These are phyloP conservation scores for Salpingus planirostris DNA, from an alignment of 2,888 invertebrate species.

Conservation along the genomic window DNA sequence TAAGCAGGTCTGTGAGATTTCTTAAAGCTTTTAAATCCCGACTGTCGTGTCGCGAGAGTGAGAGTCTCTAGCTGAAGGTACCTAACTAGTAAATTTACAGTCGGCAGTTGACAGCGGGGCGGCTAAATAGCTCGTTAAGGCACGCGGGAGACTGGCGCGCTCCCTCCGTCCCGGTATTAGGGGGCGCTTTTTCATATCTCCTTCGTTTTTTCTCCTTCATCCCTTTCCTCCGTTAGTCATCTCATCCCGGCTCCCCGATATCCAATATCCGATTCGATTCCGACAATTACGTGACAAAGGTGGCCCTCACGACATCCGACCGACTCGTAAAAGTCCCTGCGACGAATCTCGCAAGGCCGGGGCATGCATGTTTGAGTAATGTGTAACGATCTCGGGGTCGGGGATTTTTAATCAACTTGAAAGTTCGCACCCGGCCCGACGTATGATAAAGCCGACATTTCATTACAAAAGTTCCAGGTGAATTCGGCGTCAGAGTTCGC, in stretches of 20 bases:
- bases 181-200: constrained; percentile 21
- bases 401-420: constrained; percentile 2
- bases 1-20: constrained; percentile 9
- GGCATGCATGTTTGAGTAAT: too few species aligned
- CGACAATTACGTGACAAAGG: constrained; percentile 19
- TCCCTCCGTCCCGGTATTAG: constrained; percentile 5
- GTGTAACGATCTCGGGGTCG: not conserved
- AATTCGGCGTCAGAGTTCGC: constrained; percentile 17
- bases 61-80: constrained; percentile 12
- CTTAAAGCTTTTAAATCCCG: constrained; percentile 12
- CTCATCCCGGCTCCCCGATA: constrained; percentile 14
- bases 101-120: constrained; percentile 26
- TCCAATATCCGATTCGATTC: constrained; percentile 19
- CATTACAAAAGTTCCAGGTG: constrained; percentile 19
- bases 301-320: constrained; percentile 12
- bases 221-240: constrained; percentile 9
- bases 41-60: constrained; percentile 7
- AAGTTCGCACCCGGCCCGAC: constrained; percentile 1
- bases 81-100: constrained; percentile 28
- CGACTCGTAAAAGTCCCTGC: constrained; percentile 3
- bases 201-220: too few species aligned
- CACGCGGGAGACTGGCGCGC: constrained; percentile 20
- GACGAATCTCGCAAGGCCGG: not conserved
- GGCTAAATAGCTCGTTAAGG: constrained; percentile 33
- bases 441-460: constrained; percentile 3